phyloP scores from a whole-genome alignment of 1,140 invertebrate genomes.

The Ooceraea biroi region DNA sequence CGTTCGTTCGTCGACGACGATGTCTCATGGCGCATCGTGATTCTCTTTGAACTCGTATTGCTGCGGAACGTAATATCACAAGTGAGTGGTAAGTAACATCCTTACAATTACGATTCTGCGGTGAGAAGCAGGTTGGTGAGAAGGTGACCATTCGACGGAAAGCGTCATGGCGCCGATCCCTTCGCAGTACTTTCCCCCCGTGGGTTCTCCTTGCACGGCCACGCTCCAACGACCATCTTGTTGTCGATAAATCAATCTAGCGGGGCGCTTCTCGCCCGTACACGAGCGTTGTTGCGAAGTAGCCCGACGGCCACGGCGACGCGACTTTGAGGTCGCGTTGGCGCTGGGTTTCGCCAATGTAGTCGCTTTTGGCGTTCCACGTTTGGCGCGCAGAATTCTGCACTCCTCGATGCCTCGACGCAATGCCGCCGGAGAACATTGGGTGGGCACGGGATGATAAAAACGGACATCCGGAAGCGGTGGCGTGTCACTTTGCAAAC shows the following conservation, averaged over 20 bases:
- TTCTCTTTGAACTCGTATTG: constrained; percentile 63
- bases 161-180: constrained; percentile 77
- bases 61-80: constrained; percentile 67
- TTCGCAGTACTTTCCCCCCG: constrained; percentile 77
- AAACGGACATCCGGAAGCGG: not conserved
- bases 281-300: constrained; percentile 53
- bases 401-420: constrained; percentile 36
- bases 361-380: constrained; percentile 46
- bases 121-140: constrained; percentile 58
- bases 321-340: constrained; percentile 25
- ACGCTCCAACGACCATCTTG: constrained; percentile 79
- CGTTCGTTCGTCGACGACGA: constrained; percentile 66
- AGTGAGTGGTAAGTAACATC: constrained; percentile 68
- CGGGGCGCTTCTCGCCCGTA: constrained; percentile 59
- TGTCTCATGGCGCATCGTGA: constrained; percentile 65
- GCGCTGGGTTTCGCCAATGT: constrained; percentile 25
- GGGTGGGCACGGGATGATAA: constrained; percentile 23
- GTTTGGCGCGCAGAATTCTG: constrained; percentile 57
- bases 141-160: constrained; percentile 65
- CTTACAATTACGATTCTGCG: constrained; percentile 43
- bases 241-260: constrained; percentile 81
- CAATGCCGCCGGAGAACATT: not conserved
- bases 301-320: constrained; percentile 38
- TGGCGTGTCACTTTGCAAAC: constrained; percentile 19
- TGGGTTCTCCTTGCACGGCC: not conserved